phyloP scores from a whole-genome alignment of 1,140 invertebrate genomes.

The Philotrypesis tridentata region DNA sequence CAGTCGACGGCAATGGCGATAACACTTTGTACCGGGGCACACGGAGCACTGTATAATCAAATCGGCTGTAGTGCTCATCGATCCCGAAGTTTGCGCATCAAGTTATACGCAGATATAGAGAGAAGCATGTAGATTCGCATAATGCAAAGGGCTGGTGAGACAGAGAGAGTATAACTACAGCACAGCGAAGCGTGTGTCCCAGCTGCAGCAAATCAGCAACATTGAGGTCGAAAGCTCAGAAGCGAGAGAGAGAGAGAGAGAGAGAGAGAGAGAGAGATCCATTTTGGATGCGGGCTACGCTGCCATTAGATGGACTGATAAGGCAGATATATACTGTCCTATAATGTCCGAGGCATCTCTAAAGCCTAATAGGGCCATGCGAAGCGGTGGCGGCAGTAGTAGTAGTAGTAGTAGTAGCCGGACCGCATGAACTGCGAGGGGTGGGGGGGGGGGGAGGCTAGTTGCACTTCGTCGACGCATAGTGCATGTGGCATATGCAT shows the following conservation, averaged over 20 bases:
- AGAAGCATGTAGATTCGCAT: background rate
- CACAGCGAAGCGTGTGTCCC: too few relatives aligned
- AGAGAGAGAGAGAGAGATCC: too few relatives aligned
- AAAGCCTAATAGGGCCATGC: slow-evolving; percentile 11
- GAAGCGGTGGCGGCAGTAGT: too few relatives aligned
- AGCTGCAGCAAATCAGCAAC: background rate
- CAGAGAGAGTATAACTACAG: too few relatives aligned
- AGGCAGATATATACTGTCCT: slow-evolving; percentile 22
- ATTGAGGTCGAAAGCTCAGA: slow-evolving; percentile 8
- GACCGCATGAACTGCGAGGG: too few relatives aligned
- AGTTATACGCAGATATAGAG: background rate
- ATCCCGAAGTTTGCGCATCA: background rate
- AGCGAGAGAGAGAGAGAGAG: too few relatives aligned
- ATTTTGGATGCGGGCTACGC: background rate
- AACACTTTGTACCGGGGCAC: background rate
- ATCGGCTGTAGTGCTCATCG: background rate
- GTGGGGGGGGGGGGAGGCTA: background rate
- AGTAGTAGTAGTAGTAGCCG: too few relatives aligned
- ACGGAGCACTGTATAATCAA: background rate
- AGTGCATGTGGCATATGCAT: slow-evolving; percentile 10
- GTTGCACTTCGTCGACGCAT: slow-evolving; percentile 7
- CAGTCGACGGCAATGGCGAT: background rate
- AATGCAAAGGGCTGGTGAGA: background rate
- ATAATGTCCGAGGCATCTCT: background rate
- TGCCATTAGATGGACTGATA: slow-evolving; percentile 24